Base-by-base conservation (phyloP, 2,888 invertebrate genomes). In the Orchesella flavescens region DNA sequence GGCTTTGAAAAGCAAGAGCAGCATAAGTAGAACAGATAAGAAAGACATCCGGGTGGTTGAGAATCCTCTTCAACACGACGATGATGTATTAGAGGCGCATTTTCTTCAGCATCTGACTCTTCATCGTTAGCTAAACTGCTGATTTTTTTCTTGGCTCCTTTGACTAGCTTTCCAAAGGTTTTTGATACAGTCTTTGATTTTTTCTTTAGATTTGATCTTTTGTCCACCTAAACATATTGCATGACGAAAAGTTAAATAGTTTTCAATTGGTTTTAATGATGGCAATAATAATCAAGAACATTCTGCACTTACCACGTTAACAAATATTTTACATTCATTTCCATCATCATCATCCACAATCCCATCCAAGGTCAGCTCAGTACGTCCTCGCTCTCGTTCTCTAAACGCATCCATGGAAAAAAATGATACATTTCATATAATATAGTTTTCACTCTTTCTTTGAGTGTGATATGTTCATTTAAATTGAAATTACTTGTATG, bases 271-370 rank as follows among this genome's bases (percentile, higher is more conserved):
- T 24, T 19, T 61, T 61, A 13, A 61, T 61, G 23, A 10, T 21
- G 24, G 24, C 21, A 9, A 23, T 57, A 57, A 4, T 17, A 4
- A 1, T 19, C 57, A 19, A 4, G 19, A 57, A 17, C 2, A 17
- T 10, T 13, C 24, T 19, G 7, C 34, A 34, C 69, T 61, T 65
- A 79, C 79, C 34, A 79, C 71, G 55, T 79, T 79, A 34, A 79
- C 65, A 49, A 78, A n/a, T n/a, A 78, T 71, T 65, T 24, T 79
- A 17, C 79, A 72, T 24, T 79, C 72, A 10, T 61, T 24, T 49
- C 49, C 55, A 55, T 72, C 79, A 63, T 43, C 23, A 10, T 79
- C 79, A 9, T 53, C n/a, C 19, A 53, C 53, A n/a, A 79, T 79
- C 9, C 65, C 55, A 49, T 72, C 65, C 0, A 79, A 71, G 17